phyloP scores from a whole-genome alignment of 2,113 vertebrate genomes.

The Polypterus bichir region DNA sequence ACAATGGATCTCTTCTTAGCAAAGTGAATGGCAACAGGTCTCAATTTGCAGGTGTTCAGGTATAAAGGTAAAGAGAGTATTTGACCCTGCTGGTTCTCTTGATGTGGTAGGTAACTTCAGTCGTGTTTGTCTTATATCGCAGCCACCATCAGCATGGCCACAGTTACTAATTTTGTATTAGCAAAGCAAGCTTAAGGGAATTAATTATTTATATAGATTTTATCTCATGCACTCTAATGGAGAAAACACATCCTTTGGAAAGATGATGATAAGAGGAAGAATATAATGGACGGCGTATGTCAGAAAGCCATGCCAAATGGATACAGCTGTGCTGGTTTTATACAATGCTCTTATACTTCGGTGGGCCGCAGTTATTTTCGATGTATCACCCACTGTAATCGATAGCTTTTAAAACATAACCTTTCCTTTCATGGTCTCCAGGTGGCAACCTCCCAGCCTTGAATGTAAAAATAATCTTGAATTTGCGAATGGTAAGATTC shows the following conservation, averaged over 20 bases:
- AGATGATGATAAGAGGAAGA: not conserved
- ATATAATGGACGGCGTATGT: not conserved
- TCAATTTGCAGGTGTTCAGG: slow-evolving; percentile 77
- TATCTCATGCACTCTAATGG: slow-evolving; percentile 7
- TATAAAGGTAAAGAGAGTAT: slow-evolving; percentile 57
- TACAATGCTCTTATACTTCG: not conserved
- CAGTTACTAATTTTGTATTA: slow-evolving; percentile 39
- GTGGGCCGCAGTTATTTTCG: not conserved
- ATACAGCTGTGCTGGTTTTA: not conserved
- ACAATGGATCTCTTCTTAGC: slow-evolving; percentile 74
- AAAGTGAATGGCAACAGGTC: slow-evolving; percentile 44
- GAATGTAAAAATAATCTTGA: too few species aligned
- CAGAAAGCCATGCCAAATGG: not conserved
- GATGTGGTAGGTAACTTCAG: slow-evolving; percentile 65
- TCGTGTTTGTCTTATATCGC: slow-evolving; percentile 44
- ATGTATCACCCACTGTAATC: not conserved
- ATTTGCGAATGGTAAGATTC: too few species aligned
- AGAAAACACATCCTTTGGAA: not conserved
- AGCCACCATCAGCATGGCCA: slow-evolving; percentile 41
- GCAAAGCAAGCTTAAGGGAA: slow-evolving; percentile 30
- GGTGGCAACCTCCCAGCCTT: too few species aligned
- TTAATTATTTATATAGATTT: slow-evolving; percentile 37
- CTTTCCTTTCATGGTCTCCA: not conserved
- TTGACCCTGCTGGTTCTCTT: slow-evolving; percentile 45
- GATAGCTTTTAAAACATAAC: not conserved